Base-by-base conservation (phyloP, 30 jellyfish, hydroid and myxozoan species). In the Pseudorhiza aurosa region DNA sequence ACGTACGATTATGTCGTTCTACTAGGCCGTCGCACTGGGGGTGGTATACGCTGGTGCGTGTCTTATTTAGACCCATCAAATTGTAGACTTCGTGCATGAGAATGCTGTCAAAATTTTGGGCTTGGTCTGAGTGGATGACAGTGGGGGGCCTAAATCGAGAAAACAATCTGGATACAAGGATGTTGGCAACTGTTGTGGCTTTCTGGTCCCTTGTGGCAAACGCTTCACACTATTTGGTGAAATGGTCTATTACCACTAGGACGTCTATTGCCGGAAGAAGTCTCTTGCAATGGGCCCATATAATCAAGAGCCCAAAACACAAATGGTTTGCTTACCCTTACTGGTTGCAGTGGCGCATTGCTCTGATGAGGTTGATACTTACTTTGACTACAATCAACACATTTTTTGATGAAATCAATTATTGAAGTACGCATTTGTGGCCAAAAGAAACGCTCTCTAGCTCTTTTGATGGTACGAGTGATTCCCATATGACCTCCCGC, bases 181-280 rank as follows among this genome's bases (percentile, higher is more conserved):
- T 31, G 26, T 46, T 63, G 18, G 90, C 90, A 31, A 72, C 84
- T 0, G 78, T 56, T 11, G 44, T 8, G 21, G 95, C 75, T 43
- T 83, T 56, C 31, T 55, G 81, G 58, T 83, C 72, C 59, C 15
- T 39, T 32, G 72, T 56, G 47, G 83, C 73, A 43, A 47, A 83
- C 4, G 84, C 96, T 59, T 72, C 96, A 28, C 81, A 43, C 96
- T 90, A 55, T 59, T 59, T 83, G 85, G 94, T 82, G 69, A 82
- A 82, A 69, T 82, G 74, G 60, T 82, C 95, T 50, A 68, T 68
- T 0, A 59, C 83, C 49, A 83, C 95, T 0, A 72, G 87, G 19
- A 84, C 27, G 22, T 84, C 72, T 44, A 44, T 71, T n/a, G n/a
- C n/a, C n/a, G n/a, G n/a, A n/a, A n/a, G n/a, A n/a, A n/a, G n/a